Base-by-base conservation (phyloP, 2,888 invertebrate genomes). In the Seira ritae region DNA sequence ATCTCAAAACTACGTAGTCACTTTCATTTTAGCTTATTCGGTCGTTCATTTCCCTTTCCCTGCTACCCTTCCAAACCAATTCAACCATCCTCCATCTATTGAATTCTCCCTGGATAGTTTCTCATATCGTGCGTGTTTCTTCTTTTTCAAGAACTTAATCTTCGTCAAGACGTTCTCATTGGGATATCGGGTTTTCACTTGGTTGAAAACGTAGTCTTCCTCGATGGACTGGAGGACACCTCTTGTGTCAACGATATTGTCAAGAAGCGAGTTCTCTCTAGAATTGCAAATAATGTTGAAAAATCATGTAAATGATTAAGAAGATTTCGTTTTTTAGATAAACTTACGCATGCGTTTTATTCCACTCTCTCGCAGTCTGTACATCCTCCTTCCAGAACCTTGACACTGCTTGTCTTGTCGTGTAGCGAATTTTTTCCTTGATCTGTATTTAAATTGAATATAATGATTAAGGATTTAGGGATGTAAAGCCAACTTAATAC, bases 321-420 rank as follows among this genome's bases (percentile, higher is more conserved):
- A n/a, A n/a, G n/a, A n/a, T n/a, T n/a, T n/a, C n/a, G n/a, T n/a
- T n/a, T n/a, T n/a, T n/a, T 31, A 31, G 8, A 31, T 8, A 31
- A 4, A 31, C 8, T 31, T 31, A 31, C 42, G 79, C 84, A 85
- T 92, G 91, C 92, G 93, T 93, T 74, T 92, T 92, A 90, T 95
- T 95, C 20, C 93, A 93, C 84, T 94, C 94, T 24, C 96, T 91
- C 0, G 94, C 95, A n/a, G 94, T 92, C 77, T 93, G 94, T 75
- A 96, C 93, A 90, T 96, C 96, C 87, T 94, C 94, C 90, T 95
- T 94, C 95, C 96, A 96, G 91, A 95, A 95, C 88, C 95, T 92
- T 86, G 94, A 93, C 71, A 95, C 91, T 89, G 94, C 94, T 23
- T 94, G 94, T 84, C 94, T 94, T 0, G 95, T 95, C 0, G 95